These are phyloP conservation scores for Heteromormyrus szaboi DNA, from an alignment of 2,797 vertebrate genomes.

Conservation along the genomic window DNA sequence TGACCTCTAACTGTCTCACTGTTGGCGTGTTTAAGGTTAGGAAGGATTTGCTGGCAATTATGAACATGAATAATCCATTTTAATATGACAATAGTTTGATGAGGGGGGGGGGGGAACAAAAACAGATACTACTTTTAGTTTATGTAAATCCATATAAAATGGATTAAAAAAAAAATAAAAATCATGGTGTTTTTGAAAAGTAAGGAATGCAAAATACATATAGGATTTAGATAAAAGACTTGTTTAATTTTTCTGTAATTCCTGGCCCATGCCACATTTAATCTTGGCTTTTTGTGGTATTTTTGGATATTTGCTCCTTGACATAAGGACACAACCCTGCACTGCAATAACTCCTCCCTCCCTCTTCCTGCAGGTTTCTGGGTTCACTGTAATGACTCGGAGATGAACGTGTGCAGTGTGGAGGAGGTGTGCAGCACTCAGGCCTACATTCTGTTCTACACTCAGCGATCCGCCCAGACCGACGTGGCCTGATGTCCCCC, in stretches of 20 bases:
- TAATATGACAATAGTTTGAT: neutral
- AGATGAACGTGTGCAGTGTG: conserved; percentile 97
- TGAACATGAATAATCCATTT: neutral
- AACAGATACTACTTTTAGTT: neutral
- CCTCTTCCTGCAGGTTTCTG: conserved; percentile 77
- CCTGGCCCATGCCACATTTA: neutral
- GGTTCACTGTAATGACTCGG: conserved; percentile 99
- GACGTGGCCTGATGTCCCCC: conserved; percentile 61
- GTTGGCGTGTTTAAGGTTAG: neutral
- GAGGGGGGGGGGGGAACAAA: neutral
- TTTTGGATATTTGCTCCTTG: neutral
- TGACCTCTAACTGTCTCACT: neutral
- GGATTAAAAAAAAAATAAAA: neutral
- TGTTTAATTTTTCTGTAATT: neutral
- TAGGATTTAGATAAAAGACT: neutral
- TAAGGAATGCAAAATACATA: neutral
- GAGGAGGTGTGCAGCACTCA: conserved; percentile 99
- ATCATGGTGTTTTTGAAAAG: neutral
- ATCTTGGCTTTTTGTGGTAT: neutral
- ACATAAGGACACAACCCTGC: neutral
- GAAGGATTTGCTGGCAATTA: neutral
- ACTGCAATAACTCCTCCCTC: neutral
- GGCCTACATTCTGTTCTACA: conserved; percentile 99
- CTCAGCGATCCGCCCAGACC: conserved; percentile 86
- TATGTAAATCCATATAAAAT: neutral